Evolutionary conservation across 2,888 invertebrate genomes (phyloP).

Genomic region (Temnothorax ravouxi): DNA sequence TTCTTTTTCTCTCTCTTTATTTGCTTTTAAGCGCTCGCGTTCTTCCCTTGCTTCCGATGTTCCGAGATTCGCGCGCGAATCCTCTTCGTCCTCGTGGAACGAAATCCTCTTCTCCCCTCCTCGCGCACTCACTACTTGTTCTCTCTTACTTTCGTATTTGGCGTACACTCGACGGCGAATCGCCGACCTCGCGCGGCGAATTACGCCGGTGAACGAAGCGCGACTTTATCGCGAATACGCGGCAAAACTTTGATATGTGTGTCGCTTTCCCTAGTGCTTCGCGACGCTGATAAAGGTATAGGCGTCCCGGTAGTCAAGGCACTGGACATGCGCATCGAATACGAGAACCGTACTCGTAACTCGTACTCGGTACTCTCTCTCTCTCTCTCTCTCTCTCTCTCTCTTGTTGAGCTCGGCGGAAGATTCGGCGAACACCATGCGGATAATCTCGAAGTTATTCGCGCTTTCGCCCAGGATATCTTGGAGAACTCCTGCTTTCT

Average conservation of each 20-base stretch:
- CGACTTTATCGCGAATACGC: conserved; percentile 66
- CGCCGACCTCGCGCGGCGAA: conserved; percentile 16
- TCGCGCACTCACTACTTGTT: conserved; percentile 16
- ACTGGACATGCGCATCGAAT: conserved; percentile 81
- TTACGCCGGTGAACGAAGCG: conserved; percentile 21
- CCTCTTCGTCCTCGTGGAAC: not conserved
- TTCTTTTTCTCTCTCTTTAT: not conserved
- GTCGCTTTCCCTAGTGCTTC: conserved; percentile 60
- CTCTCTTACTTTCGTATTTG: conserved; percentile 22
- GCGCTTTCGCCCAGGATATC: conserved; percentile 19
- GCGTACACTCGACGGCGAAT: not conserved
- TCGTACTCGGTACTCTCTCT: conserved; percentile 27
- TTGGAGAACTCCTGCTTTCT: not conserved
- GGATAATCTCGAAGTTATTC: not conserved
- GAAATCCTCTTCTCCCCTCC: not conserved
- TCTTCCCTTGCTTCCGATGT: not conserved
- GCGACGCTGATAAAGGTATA: conserved; percentile 70
- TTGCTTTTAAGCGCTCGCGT: not conserved
- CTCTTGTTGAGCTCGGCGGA: not conserved
- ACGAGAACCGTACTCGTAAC: conserved; percentile 44
- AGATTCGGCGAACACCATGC: conserved; percentile 27
- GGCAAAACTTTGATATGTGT: conserved; percentile 77
- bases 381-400: conserved; percentile 16
- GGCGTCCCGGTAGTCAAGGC: conserved; percentile 83
- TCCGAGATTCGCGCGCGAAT: conserved; percentile 2